Conservation (phyloP, 1,140 invertebrate species). For the Drosophila rhopaloa region DNA sequence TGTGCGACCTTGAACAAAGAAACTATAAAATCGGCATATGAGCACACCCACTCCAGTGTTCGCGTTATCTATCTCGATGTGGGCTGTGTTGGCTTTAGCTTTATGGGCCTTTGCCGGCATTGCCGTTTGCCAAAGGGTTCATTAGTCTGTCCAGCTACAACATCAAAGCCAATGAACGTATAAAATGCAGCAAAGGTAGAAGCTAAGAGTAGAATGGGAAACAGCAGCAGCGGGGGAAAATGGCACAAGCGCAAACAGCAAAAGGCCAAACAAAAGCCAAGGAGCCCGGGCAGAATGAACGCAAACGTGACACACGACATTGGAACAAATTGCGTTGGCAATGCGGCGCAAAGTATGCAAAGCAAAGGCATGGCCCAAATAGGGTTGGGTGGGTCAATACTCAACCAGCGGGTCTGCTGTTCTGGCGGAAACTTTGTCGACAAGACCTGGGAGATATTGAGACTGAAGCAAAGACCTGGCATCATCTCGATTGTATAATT, state of each 20-base stretch:
- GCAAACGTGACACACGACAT: constrained; percentile 67
- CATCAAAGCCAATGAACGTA: constrained; percentile 74
- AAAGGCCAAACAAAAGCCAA: constrained; percentile 40
- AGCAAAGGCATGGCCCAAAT: constrained; percentile 6
- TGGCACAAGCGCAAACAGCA: constrained; percentile 44
- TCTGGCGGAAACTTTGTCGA: constrained; percentile 13
- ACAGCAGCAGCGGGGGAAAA: constrained; percentile 41
- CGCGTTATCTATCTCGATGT: constrained; percentile 41
- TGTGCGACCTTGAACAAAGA: constrained; percentile 27
- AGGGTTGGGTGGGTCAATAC: neutral
- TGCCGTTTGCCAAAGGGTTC: constrained; percentile 65
- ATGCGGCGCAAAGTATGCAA: constrained; percentile 53
- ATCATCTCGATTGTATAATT: constrained; percentile 56
- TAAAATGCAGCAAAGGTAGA: constrained; percentile 52
- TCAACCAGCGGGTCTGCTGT: neutral
- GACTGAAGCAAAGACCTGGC: constrained; percentile 14
- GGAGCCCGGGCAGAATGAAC: constrained; percentile 33
- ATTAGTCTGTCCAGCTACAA: constrained; percentile 67
- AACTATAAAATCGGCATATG: constrained; percentile 32
- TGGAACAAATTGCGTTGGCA: constrained; percentile 34
- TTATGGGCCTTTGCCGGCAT: constrained; percentile 44
- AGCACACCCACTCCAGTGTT: neutral
- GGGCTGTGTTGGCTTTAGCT: constrained; percentile 37
- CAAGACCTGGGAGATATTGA: constrained; percentile 16
- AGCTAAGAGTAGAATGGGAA: constrained; percentile 1